Percentiles rank a stretch among this genome's conserved stretches.
These are phyloP conservation scores for Fringilla coelebs DNA, from an alignment of 2,797 vertebrate genomes.

Conservation along the genomic window DNA sequence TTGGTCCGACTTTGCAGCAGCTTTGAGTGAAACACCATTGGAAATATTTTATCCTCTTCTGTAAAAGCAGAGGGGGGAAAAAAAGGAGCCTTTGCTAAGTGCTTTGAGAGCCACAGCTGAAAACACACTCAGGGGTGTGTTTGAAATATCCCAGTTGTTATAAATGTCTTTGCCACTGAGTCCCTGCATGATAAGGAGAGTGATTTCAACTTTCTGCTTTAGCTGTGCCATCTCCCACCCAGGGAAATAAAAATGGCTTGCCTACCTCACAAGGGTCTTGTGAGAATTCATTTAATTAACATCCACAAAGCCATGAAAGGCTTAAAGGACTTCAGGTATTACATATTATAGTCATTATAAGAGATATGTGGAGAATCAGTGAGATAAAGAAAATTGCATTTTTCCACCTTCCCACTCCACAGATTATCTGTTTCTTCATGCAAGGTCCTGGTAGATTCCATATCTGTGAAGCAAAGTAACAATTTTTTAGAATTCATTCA, in stretches of 20 bases:
- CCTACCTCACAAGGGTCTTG: not conserved
- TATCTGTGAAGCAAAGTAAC: not conserved
- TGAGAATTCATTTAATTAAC: constrained; percentile 51
- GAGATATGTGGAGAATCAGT: not conserved
- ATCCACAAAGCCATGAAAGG: not conserved
- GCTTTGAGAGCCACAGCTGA: not conserved
- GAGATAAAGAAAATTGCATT: constrained; percentile 40
- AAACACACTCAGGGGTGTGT: not conserved
- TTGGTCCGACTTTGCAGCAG: not conserved
- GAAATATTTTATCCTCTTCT: not conserved
- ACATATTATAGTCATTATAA: not conserved
- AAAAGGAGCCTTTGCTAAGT: not conserved
- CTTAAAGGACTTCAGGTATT: constrained; percentile 17
- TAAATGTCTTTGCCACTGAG: not conserved
- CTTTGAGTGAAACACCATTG: not conserved
- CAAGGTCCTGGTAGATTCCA: not conserved
- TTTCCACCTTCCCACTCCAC: not conserved
- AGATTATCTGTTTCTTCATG: not conserved
- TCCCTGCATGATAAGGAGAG: not conserved
- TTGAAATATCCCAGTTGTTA: not conserved
- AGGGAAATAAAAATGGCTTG: not conserved
- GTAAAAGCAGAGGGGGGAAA: not conserved
- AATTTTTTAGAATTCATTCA: not conserved
- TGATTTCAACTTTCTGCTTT: constrained; percentile 36
- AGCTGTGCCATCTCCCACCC: not conserved